A percentile compares a stretch with the other conserved stretches of the same genome.
Evolutionary conservation across 2,888 invertebrate species (phyloP).

Genomic region (Salpingus planirostris): DNA sequence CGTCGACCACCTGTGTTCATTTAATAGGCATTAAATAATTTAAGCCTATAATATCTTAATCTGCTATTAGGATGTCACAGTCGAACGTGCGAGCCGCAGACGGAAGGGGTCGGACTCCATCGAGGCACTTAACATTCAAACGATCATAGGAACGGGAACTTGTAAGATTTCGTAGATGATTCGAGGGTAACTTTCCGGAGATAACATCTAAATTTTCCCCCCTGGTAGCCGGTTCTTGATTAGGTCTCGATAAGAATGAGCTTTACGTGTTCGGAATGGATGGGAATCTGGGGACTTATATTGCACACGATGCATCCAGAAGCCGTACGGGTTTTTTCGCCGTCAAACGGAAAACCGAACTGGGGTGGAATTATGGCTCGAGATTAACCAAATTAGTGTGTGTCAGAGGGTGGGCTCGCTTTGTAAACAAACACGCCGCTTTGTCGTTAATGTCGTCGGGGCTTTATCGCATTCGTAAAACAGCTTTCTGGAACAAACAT

Average conservation of each 20-base stretch:
- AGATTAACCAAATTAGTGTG: slow-evolving; percentile 8
- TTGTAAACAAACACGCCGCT: slow-evolving; percentile 11
- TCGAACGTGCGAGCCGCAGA: no score
- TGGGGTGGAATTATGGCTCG: not conserved
- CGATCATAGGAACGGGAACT: slow-evolving; percentile 14
- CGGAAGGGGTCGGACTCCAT: not conserved
- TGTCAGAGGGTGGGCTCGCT: no score
- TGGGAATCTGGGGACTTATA: slow-evolving; percentile 9
- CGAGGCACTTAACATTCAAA: slow-evolving; percentile 14
- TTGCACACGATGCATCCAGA: slow-evolving; percentile 3
- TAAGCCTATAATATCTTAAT: slow-evolving; percentile 9
- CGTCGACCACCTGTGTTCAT: slow-evolving; percentile 15
- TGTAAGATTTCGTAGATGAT: slow-evolving; percentile 19
- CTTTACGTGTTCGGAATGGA: slow-evolving; percentile 24
- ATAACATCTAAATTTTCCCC: slow-evolving; percentile 25
- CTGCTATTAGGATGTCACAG: slow-evolving; percentile 1
- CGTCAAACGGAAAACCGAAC: no score
- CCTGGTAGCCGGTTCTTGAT: slow-evolving; percentile 21
- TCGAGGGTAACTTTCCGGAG: slow-evolving; percentile 18
- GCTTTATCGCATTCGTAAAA: slow-evolving; percentile 11
- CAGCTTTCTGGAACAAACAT: slow-evolving; percentile 5
- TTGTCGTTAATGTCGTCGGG: slow-evolving; percentile 8
- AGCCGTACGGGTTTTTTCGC: no score
- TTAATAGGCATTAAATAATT: slow-evolving; percentile 15
- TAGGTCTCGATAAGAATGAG: slow-evolving; percentile 22